These are phyloP conservation scores for Phalloptychus januarius DNA, from an alignment of 2,797 vertebrate genomes.

Conservation along the genomic window DNA sequence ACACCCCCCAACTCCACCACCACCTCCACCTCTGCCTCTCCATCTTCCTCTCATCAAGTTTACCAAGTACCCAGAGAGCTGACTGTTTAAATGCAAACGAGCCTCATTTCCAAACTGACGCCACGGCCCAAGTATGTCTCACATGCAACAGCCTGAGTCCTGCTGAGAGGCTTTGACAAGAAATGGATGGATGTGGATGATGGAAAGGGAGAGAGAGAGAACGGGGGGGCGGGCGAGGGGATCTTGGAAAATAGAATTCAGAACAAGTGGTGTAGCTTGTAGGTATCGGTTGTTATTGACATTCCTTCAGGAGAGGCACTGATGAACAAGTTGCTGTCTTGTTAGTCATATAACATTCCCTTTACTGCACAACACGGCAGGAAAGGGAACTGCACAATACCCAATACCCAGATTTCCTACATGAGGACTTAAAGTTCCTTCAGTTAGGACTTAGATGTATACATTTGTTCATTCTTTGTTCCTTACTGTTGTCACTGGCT, in stretches of 20 bases:
- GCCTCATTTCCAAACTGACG: constrained; percentile 77
- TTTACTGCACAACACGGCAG: constrained; percentile 29
- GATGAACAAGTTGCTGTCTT: constrained; percentile 49
- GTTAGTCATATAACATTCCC: constrained; percentile 49
- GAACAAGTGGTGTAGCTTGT: constrained; percentile 46
- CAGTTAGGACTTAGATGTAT: not conserved
- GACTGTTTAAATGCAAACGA: constrained; percentile 79
- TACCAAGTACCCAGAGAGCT: constrained; percentile 73
- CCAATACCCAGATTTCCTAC: not conserved
- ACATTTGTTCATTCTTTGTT: not conserved
- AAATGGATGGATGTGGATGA: constrained; percentile 72
- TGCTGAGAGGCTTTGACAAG: constrained; percentile 67
- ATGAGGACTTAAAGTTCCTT: not conserved
- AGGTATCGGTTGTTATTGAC: constrained; percentile 49
- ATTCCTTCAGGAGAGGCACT: constrained; percentile 48
- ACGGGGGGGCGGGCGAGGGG: too few species aligned
- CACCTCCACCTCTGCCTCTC: constrained; percentile 17
- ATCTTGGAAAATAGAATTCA: constrained; percentile 47
- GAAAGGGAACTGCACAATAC: constrained; percentile 21
- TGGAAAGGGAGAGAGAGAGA: constrained; percentile 39
- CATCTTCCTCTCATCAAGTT: constrained; percentile 72
- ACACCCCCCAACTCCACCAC: constrained; percentile 13
- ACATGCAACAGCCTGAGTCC: constrained; percentile 60
- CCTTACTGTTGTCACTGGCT: too few species aligned
- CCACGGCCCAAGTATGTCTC: constrained; percentile 73